A percentile compares a stretch with the other conserved stretches of the same genome.
These are phyloP conservation scores for Trichomycterus rosablanca DNA, from an alignment of 2,113 vertebrate genomes.

Conservation along the genomic window DNA sequence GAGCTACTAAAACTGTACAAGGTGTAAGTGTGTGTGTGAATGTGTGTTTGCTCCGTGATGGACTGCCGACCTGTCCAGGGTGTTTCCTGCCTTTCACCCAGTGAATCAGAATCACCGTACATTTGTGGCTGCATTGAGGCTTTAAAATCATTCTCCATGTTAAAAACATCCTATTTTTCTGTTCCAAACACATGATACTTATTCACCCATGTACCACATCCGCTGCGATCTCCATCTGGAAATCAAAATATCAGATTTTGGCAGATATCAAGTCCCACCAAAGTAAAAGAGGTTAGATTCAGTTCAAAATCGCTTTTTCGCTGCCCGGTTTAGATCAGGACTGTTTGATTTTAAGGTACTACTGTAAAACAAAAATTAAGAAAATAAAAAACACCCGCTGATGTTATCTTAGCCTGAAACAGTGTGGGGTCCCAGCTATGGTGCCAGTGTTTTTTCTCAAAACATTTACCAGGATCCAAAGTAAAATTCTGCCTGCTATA, in stretches of 20 bases:
- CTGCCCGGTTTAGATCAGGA: too few species aligned
- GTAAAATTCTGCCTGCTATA: not conserved
- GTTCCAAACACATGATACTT: not conserved
- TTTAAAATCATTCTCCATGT: not conserved
- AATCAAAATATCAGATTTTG: not conserved
- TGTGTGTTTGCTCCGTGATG: too few species aligned
- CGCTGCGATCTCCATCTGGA: constrained; percentile 3
- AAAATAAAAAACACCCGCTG: constrained; percentile 31
- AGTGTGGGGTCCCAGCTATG: constrained; percentile 27
- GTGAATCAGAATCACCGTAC: too few species aligned
- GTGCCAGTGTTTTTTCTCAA: constrained; percentile 44
- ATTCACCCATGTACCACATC: not conserved
- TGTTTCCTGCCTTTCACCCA: too few species aligned
- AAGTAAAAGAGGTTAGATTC: constrained; percentile 35
- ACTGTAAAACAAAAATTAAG: constrained; percentile 49
- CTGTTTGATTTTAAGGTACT: constrained; percentile 35
- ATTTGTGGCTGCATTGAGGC: too few species aligned
- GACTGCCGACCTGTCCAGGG: too few species aligned
- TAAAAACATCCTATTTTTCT: not conserved
- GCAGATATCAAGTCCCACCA: not conserved
- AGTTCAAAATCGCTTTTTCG: constrained; percentile 21
- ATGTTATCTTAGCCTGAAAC: constrained; percentile 44
- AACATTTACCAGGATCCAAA: constrained; percentile 46
- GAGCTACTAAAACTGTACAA: too few species aligned
- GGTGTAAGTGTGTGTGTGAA: too few species aligned